phyloP scores from a whole-genome alignment of 2,113 vertebrate genomes.

The Bagarius yarrelli region DNA sequence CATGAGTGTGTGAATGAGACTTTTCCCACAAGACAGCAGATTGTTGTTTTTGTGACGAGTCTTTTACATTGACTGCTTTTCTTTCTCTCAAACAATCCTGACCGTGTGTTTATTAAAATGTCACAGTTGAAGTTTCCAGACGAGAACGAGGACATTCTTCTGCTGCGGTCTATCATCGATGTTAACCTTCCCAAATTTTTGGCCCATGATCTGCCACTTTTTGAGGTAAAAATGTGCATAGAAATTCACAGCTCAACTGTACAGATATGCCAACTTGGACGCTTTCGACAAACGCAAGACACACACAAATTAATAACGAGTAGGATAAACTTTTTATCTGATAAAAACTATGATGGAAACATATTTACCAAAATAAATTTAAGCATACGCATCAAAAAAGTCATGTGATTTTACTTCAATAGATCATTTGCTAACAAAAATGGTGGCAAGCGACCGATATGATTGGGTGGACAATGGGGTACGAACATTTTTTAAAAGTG shows the following conservation, averaged over 20 bases:
- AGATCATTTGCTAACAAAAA: too few relatives aligned
- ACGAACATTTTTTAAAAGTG: too few relatives aligned
- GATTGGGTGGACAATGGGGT: too few relatives aligned
- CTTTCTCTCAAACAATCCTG: slow-evolving; percentile 11
- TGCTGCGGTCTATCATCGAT: slow-evolving; percentile 88
- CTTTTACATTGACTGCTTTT: slow-evolving; percentile 32
- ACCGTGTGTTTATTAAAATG: slow-evolving; percentile 51
- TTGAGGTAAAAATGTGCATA: slow-evolving; percentile 72
- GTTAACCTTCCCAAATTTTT: slow-evolving; percentile 91
- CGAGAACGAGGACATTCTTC: slow-evolving; percentile 87
- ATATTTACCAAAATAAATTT: too few relatives aligned
- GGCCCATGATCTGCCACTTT: slow-evolving; percentile 85
- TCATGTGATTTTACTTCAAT: too few relatives aligned
- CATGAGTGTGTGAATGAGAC: slow-evolving; percentile 44
- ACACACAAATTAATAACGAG: too few relatives aligned
- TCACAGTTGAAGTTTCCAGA: slow-evolving; percentile 80
- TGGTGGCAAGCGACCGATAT: too few relatives aligned
- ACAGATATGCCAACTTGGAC: neutral
- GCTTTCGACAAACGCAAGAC: neutral
- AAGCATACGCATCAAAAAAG: too few relatives aligned
- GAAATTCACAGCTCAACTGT: neutral
- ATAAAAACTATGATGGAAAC: too few relatives aligned
- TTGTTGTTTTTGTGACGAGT: slow-evolving; percentile 31
- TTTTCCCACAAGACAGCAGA: slow-evolving; percentile 30
- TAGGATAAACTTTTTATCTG: too few relatives aligned